Conservation (phyloP, 2,797 vertebrate genomes). For the Peromyscus melanophrys region DNA sequence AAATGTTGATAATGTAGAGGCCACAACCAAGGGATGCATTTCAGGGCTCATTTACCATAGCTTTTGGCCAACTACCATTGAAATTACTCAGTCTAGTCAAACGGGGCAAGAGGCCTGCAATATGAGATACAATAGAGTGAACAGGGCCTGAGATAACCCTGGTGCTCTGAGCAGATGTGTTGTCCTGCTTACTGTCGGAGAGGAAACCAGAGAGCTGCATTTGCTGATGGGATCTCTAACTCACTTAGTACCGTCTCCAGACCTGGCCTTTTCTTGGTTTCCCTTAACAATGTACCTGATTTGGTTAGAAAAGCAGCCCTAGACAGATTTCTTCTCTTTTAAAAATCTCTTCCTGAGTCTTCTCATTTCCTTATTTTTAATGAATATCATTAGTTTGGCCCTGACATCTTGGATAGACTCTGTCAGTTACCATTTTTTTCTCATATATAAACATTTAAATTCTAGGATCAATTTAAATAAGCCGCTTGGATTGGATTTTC, state of each 20-base stretch:
- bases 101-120: background rate
- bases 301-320: conserved; percentile 71
- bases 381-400: conserved; percentile 70
- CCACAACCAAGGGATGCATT: background rate
- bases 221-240: conserved; percentile 72
- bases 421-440: conserved; percentile 23
- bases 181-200: background rate
- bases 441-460: conserved; percentile 54
- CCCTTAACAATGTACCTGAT: conserved; percentile 71
- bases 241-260: conserved; percentile 74
- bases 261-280: conserved; percentile 77
- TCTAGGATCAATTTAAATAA: conserved; percentile 63
- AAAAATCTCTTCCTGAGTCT: conserved; percentile 61
- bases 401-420: conserved; percentile 57
- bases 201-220: background rate
- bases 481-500: background rate
- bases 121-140: background rate
- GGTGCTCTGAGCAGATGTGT: background rate
- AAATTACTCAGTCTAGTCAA: background rate
- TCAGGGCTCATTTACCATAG: background rate
- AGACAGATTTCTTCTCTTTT: conserved; percentile 72
- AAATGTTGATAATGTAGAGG: background rate
- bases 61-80: background rate
- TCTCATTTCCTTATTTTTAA: conserved; percentile 34
- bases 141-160: background rate